A percentile compares a stretch with the other conserved stretches of the same genome.
Evolutionary conservation across 1,140 invertebrate species (phyloP).

Genomic region (Ooceraea biroi): DNA sequence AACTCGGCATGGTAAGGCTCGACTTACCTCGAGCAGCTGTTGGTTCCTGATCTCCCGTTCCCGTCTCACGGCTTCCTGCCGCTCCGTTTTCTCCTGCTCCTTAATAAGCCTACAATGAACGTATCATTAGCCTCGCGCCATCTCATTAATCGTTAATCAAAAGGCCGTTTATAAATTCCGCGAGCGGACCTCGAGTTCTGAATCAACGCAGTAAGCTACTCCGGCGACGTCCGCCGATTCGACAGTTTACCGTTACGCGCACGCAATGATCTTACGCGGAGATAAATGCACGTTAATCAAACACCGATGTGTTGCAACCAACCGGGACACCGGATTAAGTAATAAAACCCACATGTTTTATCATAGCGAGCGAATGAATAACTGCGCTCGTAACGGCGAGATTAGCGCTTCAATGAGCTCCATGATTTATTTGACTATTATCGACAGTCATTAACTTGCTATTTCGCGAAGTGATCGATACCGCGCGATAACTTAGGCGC

Average conservation of each 20-base stretch:
- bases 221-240: neutral
- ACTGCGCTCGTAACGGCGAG: neutral
- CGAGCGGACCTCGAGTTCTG: neutral
- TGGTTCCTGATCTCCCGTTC: conserved; percentile 92
- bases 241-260: conserved; percentile 20
- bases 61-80: conserved; percentile 91
- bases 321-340: conserved; percentile 23
- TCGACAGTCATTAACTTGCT: neutral
- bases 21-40: conserved; percentile 89
- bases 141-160: conserved; percentile 41
- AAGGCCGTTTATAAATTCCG: neutral
- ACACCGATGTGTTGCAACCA: neutral
- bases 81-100: conserved; percentile 92
- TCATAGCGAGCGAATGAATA: conserved; percentile 15
- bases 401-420: conserved; percentile 42
- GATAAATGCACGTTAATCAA: conserved; percentile 40
- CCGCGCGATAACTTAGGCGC: too few relatives aligned
- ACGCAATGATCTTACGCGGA: conserved; percentile 30
- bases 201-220: conserved; percentile 17
- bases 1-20: conserved; percentile 44
- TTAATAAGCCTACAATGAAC: conserved; percentile 88
- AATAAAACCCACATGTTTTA: neutral
- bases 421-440: conserved; percentile 37
- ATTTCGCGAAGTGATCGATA: neutral
- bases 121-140: conserved; percentile 35